A percentile compares a stretch with the other conserved stretches of the same genome.
These are phyloP conservation scores for Tursiops truncatus DNA, from an alignment of 2,113 vertebrate genomes.

Conservation along the genomic window DNA sequence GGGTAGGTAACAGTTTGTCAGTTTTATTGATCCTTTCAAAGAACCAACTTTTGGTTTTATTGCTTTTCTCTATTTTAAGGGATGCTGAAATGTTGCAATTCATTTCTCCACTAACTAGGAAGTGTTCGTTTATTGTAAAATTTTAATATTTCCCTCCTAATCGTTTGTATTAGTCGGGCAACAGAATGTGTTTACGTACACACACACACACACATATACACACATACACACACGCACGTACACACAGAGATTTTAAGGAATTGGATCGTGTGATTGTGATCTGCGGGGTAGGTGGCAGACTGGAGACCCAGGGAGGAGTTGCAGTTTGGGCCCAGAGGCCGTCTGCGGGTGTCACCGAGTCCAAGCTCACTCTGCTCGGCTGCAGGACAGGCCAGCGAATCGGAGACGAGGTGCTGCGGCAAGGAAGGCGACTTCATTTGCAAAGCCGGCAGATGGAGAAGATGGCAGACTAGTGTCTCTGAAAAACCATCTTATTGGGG, in stretches of 20 bases:
- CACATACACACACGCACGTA: background rate
- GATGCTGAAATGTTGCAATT: background rate
- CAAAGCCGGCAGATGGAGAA: no score
- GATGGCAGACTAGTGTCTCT: no score
- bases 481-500: no score
- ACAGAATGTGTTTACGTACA: background rate
- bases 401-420: no score
- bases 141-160: background rate
- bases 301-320: background rate
- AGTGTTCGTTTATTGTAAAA: background rate
- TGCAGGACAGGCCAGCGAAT: no score
- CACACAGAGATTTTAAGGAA: background rate
- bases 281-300: background rate
- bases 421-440: no score
- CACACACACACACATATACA: no score
- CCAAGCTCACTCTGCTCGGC: no score
- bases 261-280: background rate
- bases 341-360: no score
- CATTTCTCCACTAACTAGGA: background rate
- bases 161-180: background rate
- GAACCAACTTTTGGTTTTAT: background rate
- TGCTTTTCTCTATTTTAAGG: background rate
- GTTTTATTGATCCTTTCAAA: background rate
- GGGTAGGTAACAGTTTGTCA: background rate
- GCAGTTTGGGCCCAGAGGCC: background rate